Percentiles rank a stretch among this genome's conserved stretches.
phyloP scores from a whole-genome alignment of 2,888 invertebrate genomes.

The Lasioglossum zephyrum region DNA sequence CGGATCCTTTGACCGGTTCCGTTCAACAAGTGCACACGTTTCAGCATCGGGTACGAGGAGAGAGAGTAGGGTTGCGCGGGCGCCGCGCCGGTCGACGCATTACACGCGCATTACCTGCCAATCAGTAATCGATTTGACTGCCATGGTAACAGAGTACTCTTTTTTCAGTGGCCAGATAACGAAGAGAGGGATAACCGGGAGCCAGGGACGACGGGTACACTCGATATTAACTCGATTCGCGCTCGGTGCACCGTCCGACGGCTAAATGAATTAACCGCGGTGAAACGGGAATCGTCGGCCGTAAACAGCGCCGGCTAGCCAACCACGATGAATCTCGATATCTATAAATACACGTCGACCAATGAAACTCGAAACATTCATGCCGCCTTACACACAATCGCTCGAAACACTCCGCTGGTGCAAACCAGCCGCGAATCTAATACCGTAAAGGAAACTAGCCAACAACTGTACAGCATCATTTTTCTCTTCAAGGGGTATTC shows the following conservation, averaged over 20 bases:
- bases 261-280: conserved; percentile 69
- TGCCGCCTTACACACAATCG: background rate
- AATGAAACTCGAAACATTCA: background rate
- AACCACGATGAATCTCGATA: conserved; percentile 8
- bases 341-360: background rate
- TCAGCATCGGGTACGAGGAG: conserved; percentile 39
- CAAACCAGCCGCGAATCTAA: background rate
- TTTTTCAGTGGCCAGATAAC: conserved; percentile 59
- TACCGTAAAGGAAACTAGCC: background rate
- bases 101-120: conserved; percentile 72
- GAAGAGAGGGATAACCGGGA: conserved; percentile 51
- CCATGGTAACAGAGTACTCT: conserved; percentile 68
- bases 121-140: conserved; percentile 73
- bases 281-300: conserved; percentile 60
- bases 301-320: conserved; percentile 47
- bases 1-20: conserved; percentile 52
- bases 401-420: background rate
- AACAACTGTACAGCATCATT: background rate
- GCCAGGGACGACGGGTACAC: conserved; percentile 51
- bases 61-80: conserved; percentile 13
- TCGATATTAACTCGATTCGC: conserved; percentile 73
- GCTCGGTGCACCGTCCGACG: conserved; percentile 62
- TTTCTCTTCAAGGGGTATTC: background rate
- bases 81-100: conserved; percentile 59
- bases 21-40: conserved; percentile 66